phyloP scores from a whole-genome alignment of 1,140 invertebrate genomes.

The Drosophila sproati region DNA sequence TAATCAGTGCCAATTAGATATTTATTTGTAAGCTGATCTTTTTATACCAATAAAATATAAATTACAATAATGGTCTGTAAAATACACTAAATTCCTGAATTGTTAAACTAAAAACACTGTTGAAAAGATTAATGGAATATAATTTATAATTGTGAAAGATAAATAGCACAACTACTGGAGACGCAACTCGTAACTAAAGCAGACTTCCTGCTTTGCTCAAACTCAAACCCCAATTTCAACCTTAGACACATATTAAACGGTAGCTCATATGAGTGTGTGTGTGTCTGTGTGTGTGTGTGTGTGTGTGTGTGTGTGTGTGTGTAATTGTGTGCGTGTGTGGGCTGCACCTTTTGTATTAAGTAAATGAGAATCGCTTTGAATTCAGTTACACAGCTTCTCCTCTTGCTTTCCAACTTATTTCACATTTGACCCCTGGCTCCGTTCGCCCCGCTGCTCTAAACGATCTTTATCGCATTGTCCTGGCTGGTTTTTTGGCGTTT shows the following conservation, averaged over 20 bases:
- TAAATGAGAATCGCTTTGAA: constrained; percentile 45
- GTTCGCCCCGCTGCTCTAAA: constrained; percentile 18
- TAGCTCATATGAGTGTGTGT: constrained; percentile 23
- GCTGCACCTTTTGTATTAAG: constrained; percentile 51
- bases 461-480: constrained; percentile 73
- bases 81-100: no score
- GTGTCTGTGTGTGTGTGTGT: background rate
- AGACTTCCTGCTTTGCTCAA: constrained; percentile 22
- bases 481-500: constrained; percentile 52
- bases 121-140: constrained; percentile 32
- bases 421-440: constrained; percentile 6
- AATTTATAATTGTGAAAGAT: constrained; percentile 8
- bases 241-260: constrained; percentile 40
- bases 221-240: constrained; percentile 1
- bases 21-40: no score
- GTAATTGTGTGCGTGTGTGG: constrained; percentile 10
- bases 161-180: background rate
- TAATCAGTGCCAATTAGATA: no score
- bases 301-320: constrained; percentile 12
- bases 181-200: background rate
- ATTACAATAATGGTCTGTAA: no score
- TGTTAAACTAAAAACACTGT: background rate
- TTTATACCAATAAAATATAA: no score
- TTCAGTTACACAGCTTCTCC: constrained; percentile 44
- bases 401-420: background rate